Evolutionary conservation across 2,888 invertebrate genomes (phyloP).

Genomic region (Gnatocerus cornutus): DNA sequence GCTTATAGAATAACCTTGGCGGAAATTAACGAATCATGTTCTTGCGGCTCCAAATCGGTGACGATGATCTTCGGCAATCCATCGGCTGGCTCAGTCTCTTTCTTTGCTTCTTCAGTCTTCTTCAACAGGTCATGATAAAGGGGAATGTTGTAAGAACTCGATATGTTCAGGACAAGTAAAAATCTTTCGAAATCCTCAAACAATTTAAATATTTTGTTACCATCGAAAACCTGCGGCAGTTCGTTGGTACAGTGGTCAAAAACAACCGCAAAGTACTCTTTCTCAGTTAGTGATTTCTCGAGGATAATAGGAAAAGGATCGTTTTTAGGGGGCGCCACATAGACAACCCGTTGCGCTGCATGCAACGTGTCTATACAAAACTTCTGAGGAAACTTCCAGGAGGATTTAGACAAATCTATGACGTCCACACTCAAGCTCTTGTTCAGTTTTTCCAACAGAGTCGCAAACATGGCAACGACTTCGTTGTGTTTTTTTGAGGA

Average conservation of each 20-base stretch:
- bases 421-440: slow-evolving; percentile 51
- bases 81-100: slow-evolving; percentile 45
- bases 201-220: slow-evolving; percentile 52
- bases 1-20: slow-evolving; percentile 24
- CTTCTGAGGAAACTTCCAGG: slow-evolving; percentile 52
- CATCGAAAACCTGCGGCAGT: slow-evolving; percentile 53
- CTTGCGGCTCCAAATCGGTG: slow-evolving; percentile 54
- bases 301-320: slow-evolving; percentile 53
- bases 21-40: slow-evolving; percentile 54
- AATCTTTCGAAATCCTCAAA: slow-evolving; percentile 57
- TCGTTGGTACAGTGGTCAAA: slow-evolving; percentile 56
- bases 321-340: slow-evolving; percentile 53
- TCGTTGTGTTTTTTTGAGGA: slow-evolving; percentile 58
- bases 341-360: slow-evolving; percentile 56
- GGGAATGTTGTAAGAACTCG: slow-evolving; percentile 37
- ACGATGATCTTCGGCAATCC: slow-evolving; percentile 57
- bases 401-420: slow-evolving; percentile 46
- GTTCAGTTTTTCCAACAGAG: slow-evolving; percentile 53
- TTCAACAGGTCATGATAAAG: slow-evolving; percentile 52
- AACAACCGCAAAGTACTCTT: slow-evolving; percentile 51
- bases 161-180: slow-evolving; percentile 52
- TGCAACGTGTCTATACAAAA: slow-evolving; percentile 52
- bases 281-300: slow-evolving; percentile 49
- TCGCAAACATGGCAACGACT: slow-evolving; percentile 55
- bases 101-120: slow-evolving; percentile 53